These are phyloP conservation scores for Carassius auratus DNA, from an alignment of 2,113 vertebrate species.

Conservation along the genomic window DNA sequence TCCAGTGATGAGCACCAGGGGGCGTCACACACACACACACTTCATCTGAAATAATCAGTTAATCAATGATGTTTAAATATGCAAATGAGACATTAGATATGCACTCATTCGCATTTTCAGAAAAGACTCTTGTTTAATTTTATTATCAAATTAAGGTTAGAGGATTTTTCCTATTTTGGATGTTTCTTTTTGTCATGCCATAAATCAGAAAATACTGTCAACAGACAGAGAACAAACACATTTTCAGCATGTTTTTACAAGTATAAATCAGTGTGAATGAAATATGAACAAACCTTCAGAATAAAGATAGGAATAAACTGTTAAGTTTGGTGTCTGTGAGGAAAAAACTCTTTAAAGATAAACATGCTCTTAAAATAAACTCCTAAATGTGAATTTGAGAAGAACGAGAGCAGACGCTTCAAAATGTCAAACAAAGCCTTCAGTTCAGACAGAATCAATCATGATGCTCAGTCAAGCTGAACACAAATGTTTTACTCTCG, in stretches of 20 bases:
- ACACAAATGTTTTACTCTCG: not conserved
- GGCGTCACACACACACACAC: not conserved
- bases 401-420: constrained; percentile 58
- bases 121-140: not conserved
- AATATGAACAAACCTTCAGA: not conserved
- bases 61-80: not conserved
- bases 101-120: not conserved
- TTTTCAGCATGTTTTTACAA: not conserved
- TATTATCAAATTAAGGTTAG: not conserved
- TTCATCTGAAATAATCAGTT: no score
- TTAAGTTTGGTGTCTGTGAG: not conserved
- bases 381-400: constrained; percentile 10
- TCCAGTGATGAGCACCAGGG: not conserved
- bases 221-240: no score
- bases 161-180: not conserved
- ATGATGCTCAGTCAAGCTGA: not conserved
- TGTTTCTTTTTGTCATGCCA: no score
- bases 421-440: constrained; percentile 24
- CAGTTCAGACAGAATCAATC: not conserved
- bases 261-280: not conserved
- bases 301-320: not conserved
- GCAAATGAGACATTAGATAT: not conserved
- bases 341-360: no score
- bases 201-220: no score
- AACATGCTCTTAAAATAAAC: no score